Conservation (phyloP, 2,113 vertebrate genomes). For the Dromas ardeola region DNA sequence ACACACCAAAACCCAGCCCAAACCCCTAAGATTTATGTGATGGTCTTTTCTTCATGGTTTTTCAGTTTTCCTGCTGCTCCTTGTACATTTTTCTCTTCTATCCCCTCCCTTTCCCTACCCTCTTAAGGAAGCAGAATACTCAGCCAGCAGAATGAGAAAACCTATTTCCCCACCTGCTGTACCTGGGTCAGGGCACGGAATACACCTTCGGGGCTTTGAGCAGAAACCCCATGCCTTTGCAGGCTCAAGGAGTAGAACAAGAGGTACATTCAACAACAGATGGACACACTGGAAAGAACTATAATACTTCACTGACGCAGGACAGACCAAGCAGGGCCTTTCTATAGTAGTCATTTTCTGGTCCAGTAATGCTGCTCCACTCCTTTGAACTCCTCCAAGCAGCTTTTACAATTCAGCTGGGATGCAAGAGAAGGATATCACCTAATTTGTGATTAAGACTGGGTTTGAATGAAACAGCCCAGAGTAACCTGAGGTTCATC, state of each 20-base stretch:
- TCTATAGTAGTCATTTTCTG: not conserved
- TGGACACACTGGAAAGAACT: not conserved
- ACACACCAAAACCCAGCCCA: not conserved
- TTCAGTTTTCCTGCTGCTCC: not conserved
- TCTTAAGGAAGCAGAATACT: not conserved
- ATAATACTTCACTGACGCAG: not conserved
- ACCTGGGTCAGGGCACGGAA: not conserved
- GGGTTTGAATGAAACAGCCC: not conserved
- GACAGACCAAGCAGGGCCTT: not conserved
- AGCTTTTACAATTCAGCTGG: not conserved
- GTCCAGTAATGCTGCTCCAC: not conserved
- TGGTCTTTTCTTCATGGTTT: not conserved
- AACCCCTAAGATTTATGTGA: not conserved
- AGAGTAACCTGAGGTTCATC: not conserved
- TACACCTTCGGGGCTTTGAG: not conserved
- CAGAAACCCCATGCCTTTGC: not conserved
- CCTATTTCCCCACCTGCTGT: not conserved
- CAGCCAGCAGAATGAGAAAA: not conserved
- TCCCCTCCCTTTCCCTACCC: not conserved
- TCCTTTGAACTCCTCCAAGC: not conserved
- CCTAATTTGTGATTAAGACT: not conserved
- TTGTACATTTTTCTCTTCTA: not conserved
- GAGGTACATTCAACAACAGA: not conserved
- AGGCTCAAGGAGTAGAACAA: not conserved
- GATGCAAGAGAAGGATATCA: not conserved